Percentiles rank a stretch among this genome's conserved stretches.
Evolutionary conservation across 2,797 vertebrate species (phyloP).

Genomic region (Ctenosaura bakeri): DNA sequence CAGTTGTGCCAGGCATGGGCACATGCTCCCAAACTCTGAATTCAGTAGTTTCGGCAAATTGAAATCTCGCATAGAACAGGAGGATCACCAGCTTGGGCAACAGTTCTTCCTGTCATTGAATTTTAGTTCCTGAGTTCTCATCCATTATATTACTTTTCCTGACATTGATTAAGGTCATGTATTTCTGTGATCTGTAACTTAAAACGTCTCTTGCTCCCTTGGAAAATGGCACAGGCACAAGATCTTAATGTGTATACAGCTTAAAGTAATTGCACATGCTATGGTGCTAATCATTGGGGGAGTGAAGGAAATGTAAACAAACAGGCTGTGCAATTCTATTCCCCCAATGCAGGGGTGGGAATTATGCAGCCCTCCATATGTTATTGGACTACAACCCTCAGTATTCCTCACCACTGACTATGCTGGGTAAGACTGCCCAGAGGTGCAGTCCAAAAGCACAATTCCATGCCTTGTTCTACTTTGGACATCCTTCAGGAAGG

Average conservation of each 20-base stretch:
- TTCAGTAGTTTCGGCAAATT: not conserved
- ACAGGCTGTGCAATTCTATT: too few relatives aligned
- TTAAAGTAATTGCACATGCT: not conserved
- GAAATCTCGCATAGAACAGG: not conserved
- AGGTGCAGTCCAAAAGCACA: too few relatives aligned
- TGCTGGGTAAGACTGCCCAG: too few relatives aligned
- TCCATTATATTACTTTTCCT: constrained; percentile 3
- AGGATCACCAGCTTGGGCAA: not conserved
- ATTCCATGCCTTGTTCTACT: too few relatives aligned
- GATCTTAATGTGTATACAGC: not conserved
- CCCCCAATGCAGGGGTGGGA: too few relatives aligned
- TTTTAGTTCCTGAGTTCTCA: not conserved
- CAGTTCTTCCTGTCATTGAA: not conserved
- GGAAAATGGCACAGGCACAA: constrained; percentile 1
- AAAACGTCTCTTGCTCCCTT: not conserved
- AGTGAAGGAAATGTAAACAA: too few relatives aligned
- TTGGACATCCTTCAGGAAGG: too few relatives aligned
- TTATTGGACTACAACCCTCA: too few relatives aligned
- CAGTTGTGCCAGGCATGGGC: not conserved
- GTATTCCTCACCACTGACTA: too few relatives aligned
- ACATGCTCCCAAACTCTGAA: not conserved
- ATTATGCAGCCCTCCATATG: too few relatives aligned
- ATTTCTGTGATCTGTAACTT: not conserved
- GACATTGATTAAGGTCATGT: not conserved
- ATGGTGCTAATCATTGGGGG: not conserved